Evolutionary conservation across 2,888 invertebrate species (phyloP).

Genomic region (Drosophila percnosoma): DNA sequence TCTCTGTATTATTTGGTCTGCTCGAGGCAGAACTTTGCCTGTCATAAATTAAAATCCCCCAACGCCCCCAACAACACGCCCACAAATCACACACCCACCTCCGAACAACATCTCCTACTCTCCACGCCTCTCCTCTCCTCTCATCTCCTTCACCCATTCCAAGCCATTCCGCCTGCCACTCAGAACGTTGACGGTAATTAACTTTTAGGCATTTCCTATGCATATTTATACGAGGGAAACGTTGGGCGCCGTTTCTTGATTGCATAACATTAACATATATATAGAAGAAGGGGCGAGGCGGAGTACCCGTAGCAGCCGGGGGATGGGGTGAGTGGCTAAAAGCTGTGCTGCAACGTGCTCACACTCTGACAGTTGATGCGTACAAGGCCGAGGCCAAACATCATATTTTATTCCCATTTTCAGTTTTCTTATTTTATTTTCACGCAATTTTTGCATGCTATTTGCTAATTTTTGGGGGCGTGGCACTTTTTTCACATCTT

Average conservation of each 20-base stretch:
- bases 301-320: neutral
- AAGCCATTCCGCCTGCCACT: constrained; percentile 62
- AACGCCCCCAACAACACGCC: constrained; percentile 66
- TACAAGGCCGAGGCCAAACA: constrained; percentile 45
- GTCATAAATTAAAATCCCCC: constrained; percentile 75
- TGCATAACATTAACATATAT: constrained; percentile 72
- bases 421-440: constrained; percentile 15
- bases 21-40: constrained; percentile 68
- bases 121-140: neutral
- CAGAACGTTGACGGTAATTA: constrained; percentile 78
- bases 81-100: constrained; percentile 19
- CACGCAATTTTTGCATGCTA: neutral
- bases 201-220: constrained; percentile 80
- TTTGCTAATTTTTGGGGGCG: constrained; percentile 24
- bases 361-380: constrained; percentile 63
- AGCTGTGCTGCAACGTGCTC: constrained; percentile 12
- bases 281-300: neutral
- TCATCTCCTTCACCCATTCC: neutral
- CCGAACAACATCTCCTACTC: constrained; percentile 3
- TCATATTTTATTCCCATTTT: constrained; percentile 4
- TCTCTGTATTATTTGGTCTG: constrained; percentile 39
- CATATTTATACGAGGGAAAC: constrained; percentile 67
- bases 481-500: constrained; percentile 14
- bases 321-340: neutral
- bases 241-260: constrained; percentile 36